Evolutionary conservation across 1,140 invertebrate species (phyloP).

Genomic region (Pristionchus pacificus): DNA sequence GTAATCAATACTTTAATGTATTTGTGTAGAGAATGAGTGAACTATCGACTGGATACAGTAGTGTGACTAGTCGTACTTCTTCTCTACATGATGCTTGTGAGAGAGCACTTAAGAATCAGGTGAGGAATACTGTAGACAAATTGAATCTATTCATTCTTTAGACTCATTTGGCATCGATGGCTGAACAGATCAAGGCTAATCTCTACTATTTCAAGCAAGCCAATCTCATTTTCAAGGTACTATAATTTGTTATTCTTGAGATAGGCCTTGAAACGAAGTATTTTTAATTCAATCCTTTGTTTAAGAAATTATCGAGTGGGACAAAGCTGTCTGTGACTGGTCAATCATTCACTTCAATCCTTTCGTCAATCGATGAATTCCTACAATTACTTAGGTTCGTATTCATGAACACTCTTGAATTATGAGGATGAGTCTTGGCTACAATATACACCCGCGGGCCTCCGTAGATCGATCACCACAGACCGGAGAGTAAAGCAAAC

Average conservation of each 20-base stretch:
- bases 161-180: slow-evolving; percentile 49
- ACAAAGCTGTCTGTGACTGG: slow-evolving; percentile 48
- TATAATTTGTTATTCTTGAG: not conserved
- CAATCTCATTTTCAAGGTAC: slow-evolving; percentile 53
- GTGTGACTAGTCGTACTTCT: slow-evolving; percentile 50
- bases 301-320: slow-evolving; percentile 45
- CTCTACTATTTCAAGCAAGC: slow-evolving; percentile 57
- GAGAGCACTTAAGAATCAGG: slow-evolving; percentile 50
- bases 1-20: no score
- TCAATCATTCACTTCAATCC: slow-evolving; percentile 52
- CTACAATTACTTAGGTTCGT: slow-evolving; percentile 41
- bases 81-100: slow-evolving; percentile 55
- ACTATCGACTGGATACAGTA: slow-evolving; percentile 40
- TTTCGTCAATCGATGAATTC: slow-evolving; percentile 54
- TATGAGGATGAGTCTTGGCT: no score
- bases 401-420: no score
- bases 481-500: no score
- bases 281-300: not conserved
- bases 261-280: not conserved
- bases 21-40: slow-evolving; percentile 43
- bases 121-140: not conserved
- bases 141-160: not conserved
- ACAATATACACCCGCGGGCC: no score
- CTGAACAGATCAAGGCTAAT: slow-evolving; percentile 54
- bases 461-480: no score